Evolutionary conservation across 1,140 invertebrate genomes (phyloP), one percentile per base, ranked within the genome.

Genomic region (Drosophila obscura): DNA sequence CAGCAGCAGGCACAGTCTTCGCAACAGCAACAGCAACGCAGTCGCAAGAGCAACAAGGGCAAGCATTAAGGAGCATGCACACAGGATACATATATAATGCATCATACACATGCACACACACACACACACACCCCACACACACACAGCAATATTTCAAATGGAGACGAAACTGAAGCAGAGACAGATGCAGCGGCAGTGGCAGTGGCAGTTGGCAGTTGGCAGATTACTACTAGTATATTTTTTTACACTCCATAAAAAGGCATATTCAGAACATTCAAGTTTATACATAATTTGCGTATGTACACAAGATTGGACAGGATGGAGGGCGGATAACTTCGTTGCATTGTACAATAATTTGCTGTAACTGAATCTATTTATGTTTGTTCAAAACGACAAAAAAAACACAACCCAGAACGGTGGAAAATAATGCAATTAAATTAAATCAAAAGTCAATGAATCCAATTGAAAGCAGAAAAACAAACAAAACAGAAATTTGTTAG

Each of bases 291-390:
- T 55, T 62, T 31, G 53, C 55, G 50, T 77, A 43, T 66, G 41
- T 69, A 60, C 43, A 43, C 43, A 43, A 16, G 51, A 22, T 5
- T 1, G 51, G 50, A 48, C 22, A 15, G 52, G 2, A 31, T 52
- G 11, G 8, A 53, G 58, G 48, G 28, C 19, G 24, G 22, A 53
- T 44, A 56, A 57, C 31, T 51, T 69, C 61, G 50, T 58, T 59
- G 46, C 67, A 68, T 63, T 79, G 68, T 79, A 79, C 76, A 73
- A 78, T 80, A 61, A 64, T 75, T 79, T 69, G 56, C 57, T 63
- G 15, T 66, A 65, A 60, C 49, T 28, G 57, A 69, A 51, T 69
- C 22, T 63, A 52, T 79, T 79, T 68, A 50, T 69, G 62, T 19
- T 56, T 67, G 22, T 28, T 22, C 22, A 59, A 28, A 52, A 41